These are phyloP conservation scores for Polydrusus pterygomalis DNA, from an alignment of 2,888 invertebrate genomes.

Conservation along the genomic window DNA sequence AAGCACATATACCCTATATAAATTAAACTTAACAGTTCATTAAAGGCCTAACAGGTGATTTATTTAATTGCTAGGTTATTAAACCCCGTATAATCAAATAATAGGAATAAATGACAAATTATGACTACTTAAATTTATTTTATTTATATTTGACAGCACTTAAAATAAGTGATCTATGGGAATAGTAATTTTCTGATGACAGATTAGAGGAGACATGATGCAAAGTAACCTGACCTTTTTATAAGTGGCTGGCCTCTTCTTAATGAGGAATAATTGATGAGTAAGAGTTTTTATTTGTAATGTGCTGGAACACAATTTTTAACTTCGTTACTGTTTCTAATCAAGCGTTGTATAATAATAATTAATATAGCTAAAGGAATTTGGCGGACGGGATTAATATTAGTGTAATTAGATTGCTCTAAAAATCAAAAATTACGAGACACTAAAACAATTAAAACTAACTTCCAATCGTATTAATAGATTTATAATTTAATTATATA, in stretches of 20 bases:
- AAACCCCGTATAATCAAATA: neutral
- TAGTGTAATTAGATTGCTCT: too few species aligned
- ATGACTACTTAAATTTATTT: constrained; percentile 10
- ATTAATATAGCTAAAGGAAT: too few species aligned
- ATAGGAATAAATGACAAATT: constrained; percentile 1
- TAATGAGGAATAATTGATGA: constrained; percentile 42
- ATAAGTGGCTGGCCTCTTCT: neutral
- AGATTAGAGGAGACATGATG: neutral
- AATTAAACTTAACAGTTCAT: constrained; percentile 8
- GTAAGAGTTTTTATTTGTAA: constrained; percentile 18
- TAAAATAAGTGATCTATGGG: constrained; percentile 7
- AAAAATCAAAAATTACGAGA: too few species aligned
- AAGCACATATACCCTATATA: neutral
- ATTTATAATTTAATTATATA: too few species aligned
- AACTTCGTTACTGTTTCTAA: neutral
- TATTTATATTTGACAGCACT: constrained; percentile 1
- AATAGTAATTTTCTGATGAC: constrained; percentile 5
- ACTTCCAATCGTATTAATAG: too few species aligned
- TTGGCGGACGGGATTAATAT: too few species aligned
- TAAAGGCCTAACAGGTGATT: constrained; percentile 9
- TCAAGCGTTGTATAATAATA: too few species aligned
- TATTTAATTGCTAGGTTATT: neutral
- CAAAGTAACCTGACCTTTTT: constrained; percentile 21
- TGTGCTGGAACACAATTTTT: neutral
- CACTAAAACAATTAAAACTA: too few species aligned